phyloP scores from a whole-genome alignment of 2,113 vertebrate genomes.

The Pogona vitticeps region DNA sequence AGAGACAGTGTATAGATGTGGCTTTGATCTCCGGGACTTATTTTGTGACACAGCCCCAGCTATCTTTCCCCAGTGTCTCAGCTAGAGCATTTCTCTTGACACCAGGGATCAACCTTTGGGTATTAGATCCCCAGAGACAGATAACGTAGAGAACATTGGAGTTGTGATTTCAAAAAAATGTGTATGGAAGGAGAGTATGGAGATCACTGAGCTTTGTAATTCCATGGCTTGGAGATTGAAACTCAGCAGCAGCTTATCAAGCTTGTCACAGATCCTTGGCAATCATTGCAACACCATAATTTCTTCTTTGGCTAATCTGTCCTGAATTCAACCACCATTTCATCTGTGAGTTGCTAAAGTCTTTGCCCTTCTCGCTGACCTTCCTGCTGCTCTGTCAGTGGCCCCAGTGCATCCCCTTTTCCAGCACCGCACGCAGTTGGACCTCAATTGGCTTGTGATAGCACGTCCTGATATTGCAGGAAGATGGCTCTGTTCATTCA shows the following conservation, averaged over 20 bases:
- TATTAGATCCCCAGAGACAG: neutral
- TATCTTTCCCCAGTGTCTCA: slow-evolving; percentile 19
- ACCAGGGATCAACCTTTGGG: neutral
- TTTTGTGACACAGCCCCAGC: slow-evolving; percentile 41
- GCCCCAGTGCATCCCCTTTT: neutral
- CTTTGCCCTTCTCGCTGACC: neutral
- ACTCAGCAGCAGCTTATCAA: neutral
- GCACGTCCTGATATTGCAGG: no score
- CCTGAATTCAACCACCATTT: no score
- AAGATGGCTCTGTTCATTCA: no score
- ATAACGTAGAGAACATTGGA: neutral
- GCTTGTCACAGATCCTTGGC: neutral
- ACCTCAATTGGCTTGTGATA: no score
- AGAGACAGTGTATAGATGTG: slow-evolving; percentile 72
- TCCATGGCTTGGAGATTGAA: neutral
- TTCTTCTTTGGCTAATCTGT: neutral
- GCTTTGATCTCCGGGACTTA: slow-evolving; percentile 58
- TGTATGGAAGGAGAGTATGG: slow-evolving; percentile 4
- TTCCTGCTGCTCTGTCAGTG: neutral
- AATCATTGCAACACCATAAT: neutral
- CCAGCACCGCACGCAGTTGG: neutral
- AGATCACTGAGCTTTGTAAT: neutral
- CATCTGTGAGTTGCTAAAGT: neutral
- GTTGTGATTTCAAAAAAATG: neutral
- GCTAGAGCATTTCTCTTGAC: neutral